Evolutionary conservation across 1,140 invertebrate species (phyloP), one percentile per base, ranked within the genome.

Genomic region (Pseudomyrmex gracilis): DNA sequence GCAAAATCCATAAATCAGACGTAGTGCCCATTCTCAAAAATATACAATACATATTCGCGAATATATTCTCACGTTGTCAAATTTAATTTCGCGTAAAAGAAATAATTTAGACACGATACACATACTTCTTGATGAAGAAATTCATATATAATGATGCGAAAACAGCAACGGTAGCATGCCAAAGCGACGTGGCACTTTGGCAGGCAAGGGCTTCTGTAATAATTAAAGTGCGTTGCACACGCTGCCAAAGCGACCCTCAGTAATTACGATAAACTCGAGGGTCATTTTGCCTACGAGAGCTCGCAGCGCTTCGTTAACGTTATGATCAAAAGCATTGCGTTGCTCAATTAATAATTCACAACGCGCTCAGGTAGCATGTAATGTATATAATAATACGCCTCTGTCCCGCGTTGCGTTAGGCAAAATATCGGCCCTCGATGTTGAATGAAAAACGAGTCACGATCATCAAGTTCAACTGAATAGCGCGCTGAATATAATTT

Each of bases 291-390:
- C 13, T 71, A 60, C 66, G 53, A 71, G 76, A 58, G 66, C 66
- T 71, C 66, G 57, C 53, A 20, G 76, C 34, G 64, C 76, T 80
- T 80, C 76, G 76, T 80, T 80, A 80, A 80, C 76, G 53, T 80
- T 71, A 80, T 71, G 53, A 71, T 80, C 76, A 80, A 80, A 80
- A 80, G 76, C 76, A 71, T 70, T 71, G 76, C 76, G 66, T 71
- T 58, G 76, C 66, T 71, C 76, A 80, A 80, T 80, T 80, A 80
- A 80, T 80, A 80, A 80, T 80, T 80, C 76, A 58, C 76, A 80
- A 71, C 66, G 20, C 66, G 66, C 66, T 58, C 76, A 71, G 76
- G 43, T 80, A 71, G 66, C 76, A 47, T 20, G 55, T 80, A 45
- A 80, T 80, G 71, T 24, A 70, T 80, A 80, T 24, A 70, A 80